Evolutionary conservation across 2,797 vertebrate genomes (phyloP), one percentile per base, ranked within the genome.

Genomic region (Pantherophis alleghaniensis): DNA sequence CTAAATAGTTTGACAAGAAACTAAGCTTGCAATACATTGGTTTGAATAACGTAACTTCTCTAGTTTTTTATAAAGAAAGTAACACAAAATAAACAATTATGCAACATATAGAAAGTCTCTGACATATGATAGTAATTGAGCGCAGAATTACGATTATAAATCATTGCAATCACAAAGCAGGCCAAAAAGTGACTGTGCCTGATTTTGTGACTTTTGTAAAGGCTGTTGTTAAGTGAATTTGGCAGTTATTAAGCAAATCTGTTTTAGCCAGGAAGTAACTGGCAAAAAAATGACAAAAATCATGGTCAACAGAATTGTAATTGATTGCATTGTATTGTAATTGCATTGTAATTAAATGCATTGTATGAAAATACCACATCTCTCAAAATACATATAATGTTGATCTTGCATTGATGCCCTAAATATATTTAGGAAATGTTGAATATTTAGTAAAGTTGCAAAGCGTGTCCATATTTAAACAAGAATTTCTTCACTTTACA

Each of bases 391-490:
- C 26, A 12, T 16, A 24, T 11, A 24, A 28, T 63, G 7, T 53
- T 95, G 79, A 66, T 47, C 26, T 56, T 53, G 94, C 42, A 94
- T 93, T 93, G 59, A 57, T 83, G 10, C 24, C 20, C 47, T 9
- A 74, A 74, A 74, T 83, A 83, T 47, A 83, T 42, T 83, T 83
- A 47, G 3, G 47, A 83, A 83, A 47, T 42, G 92, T 51, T 91
- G 94, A 95, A 90, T 60, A 28, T 55, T 88, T 42, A 89, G 61
- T n/a, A 55, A 59, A 83, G 90, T 60, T 2, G 37, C 51, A 91
- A 57, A 18, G 9, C 86, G 56, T 10, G 66, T 93, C 94, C 88
- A 90, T 7, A n/a, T 20, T 94, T 94, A n/a, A 32, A n/a, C 90
- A 28, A 93, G 42, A 94, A 60, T 87, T 90, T 69, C 1, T 26